Conservation (phyloP, 2,113 vertebrate species). For the Sarotherodon lohbergeri region DNA sequence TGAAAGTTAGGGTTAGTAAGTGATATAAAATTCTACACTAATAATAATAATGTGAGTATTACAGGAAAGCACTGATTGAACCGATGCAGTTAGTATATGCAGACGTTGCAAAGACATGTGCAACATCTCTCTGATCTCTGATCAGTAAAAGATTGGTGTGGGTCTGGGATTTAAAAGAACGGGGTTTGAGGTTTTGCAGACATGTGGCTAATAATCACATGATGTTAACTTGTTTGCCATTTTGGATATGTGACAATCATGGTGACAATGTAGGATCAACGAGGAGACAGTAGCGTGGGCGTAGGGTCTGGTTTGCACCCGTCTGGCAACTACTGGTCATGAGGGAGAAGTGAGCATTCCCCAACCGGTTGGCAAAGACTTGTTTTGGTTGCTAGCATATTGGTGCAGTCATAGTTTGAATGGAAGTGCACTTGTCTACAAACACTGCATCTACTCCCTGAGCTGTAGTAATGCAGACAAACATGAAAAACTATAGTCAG, state of each 20-base stretch:
- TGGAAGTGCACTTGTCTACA: neutral
- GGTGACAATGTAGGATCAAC: neutral
- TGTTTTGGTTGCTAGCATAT: neutral
- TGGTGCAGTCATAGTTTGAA: neutral
- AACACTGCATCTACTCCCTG: neutral
- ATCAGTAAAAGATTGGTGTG: neutral
- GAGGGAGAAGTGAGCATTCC: neutral
- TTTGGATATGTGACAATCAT: neutral
- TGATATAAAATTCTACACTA: neutral
- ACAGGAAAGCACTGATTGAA: neutral
- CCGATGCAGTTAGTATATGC: neutral
- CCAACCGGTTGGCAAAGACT: neutral
- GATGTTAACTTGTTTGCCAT: neutral
- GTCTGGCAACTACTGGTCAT: neutral
- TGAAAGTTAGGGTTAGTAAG: neutral
- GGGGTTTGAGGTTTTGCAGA: neutral
- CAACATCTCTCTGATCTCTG: neutral
- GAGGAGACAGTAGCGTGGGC: neutral
- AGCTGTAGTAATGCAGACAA: neutral
- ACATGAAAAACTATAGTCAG: neutral
- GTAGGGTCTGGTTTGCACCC: neutral
- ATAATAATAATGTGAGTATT: neutral
- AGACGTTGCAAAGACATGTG: neutral
- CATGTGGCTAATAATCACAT: neutral
- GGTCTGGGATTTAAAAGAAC: neutral